Base-by-base conservation (phyloP, 2,797 vertebrate species). In the Danio jaintianensis region DNA sequence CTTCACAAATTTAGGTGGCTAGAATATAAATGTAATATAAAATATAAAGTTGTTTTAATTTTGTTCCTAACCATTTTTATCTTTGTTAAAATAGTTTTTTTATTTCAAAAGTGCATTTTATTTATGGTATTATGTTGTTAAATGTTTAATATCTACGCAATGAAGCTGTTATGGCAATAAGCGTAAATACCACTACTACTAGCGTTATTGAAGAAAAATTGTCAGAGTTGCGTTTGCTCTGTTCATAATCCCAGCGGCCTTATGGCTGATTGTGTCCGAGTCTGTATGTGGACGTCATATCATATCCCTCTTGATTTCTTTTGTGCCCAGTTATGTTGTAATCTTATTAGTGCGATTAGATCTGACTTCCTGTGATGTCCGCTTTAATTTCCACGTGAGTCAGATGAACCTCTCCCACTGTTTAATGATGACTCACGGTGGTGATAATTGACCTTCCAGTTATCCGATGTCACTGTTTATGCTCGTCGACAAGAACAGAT, bases 261-360 rank as follows among this genome's bases (percentile, higher is more conserved):
- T 68, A 43, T 61, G 18, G 55, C 59, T 79, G 78, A 77, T 61
- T 62, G 36, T 79, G 56, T 70, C 38, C 61, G 29, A 70, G 58
- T 59, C 7, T 50, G 43, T 61, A 42, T 22, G 58, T 55, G 48
- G 50, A 42, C 9, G 63, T 74, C 68, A 73, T 85, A 70, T 53
- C 56, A 67, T 64, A 78, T 82, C 38, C 45, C 43, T 81, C 22
- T 5, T 36, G 16, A 18, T 0, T 42, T 62, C 29, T 3, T 59
- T 75, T 48, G 52, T 53, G 42, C 36, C 66, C 40, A 56, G 66
- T 48, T 48, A 13, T 69, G 22, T 45, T 70, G 73, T 22, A 64
- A 80, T 80, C 68, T 81, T 78, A 76, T 84, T 84, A 78, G 55
- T 74, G 48, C 45, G 62, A 81, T 81, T 81, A 61, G 20, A 50